Evolutionary conservation across 2,797 vertebrate genomes (phyloP).

Genomic region (Oreochromis mossambicus): DNA sequence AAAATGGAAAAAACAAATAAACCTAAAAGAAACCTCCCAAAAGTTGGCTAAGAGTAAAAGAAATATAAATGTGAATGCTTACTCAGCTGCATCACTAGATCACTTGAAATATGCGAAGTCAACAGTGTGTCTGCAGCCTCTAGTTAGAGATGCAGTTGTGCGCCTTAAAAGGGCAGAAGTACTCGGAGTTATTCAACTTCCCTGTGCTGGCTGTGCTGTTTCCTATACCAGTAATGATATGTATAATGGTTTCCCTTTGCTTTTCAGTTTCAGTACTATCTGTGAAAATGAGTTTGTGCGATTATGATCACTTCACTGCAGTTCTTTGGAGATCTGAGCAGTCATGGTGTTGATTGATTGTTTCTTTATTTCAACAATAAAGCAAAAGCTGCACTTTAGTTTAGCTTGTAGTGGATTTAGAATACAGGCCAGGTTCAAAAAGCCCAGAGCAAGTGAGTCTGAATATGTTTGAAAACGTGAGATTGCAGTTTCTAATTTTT

Average conservation of each 20-base stretch:
- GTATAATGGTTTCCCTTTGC: neutral
- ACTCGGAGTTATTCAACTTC: neutral
- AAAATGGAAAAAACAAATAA: fast-evolving
- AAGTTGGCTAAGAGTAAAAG: neutral
- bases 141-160: neutral
- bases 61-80: neutral
- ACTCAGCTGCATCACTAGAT: neutral
- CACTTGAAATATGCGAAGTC: neutral
- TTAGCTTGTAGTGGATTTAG: neutral
- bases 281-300: neutral
- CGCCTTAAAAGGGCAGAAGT: neutral
- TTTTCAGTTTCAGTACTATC: neutral
- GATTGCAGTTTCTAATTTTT: neutral
- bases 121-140: neutral
- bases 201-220: neutral
- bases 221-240: too few relatives aligned
- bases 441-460: neutral
- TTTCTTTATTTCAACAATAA: neutral
- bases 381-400: neutral
- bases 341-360: neutral
- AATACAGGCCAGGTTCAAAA: neutral
- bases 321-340: neutral
- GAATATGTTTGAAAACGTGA: neutral
- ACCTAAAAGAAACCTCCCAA: too few relatives aligned
- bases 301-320: neutral